Evolutionary conservation across 1,140 invertebrate genomes (phyloP).

Genomic region (Octopus sinensis): DNA sequence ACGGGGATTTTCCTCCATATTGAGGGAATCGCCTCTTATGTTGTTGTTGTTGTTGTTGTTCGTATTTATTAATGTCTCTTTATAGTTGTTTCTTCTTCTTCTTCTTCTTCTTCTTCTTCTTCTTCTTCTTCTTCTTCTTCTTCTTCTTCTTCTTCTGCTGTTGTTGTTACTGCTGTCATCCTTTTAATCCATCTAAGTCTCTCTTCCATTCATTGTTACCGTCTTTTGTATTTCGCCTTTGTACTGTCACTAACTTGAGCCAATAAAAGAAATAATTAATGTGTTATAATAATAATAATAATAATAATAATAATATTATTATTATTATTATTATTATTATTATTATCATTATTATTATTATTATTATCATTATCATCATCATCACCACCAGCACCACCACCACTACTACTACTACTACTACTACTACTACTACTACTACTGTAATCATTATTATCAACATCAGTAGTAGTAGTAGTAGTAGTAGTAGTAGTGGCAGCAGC

Average conservation of each 20-base stretch:
- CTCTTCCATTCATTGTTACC: neutral
- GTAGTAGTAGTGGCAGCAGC: neutral
- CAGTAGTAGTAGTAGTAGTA: neutral
- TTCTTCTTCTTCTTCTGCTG: neutral
- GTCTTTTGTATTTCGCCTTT: neutral
- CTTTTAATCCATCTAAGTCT: neutral
- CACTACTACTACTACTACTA: too few relatives aligned
- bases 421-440: neutral
- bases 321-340: neutral
- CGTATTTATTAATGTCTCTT: neutral
- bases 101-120: neutral
- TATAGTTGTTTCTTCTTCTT: neutral
- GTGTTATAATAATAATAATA: too few relatives aligned
- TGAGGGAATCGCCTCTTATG: too few relatives aligned
- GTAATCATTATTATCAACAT: neutral
- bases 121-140: conserved; percentile 12
- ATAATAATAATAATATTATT: too few relatives aligned
- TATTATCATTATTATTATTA: neutral
- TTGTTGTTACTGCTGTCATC: neutral
- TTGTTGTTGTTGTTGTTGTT: too few relatives aligned
- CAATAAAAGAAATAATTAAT: too few relatives aligned
- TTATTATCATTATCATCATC: neutral
- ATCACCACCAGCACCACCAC: too few relatives aligned
- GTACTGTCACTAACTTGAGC: neutral
- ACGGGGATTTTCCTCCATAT: too few relatives aligned